These are phyloP conservation scores for Drosophila erecta DNA, from an alignment of 1,140 invertebrate species.

Conservation along the genomic window DNA sequence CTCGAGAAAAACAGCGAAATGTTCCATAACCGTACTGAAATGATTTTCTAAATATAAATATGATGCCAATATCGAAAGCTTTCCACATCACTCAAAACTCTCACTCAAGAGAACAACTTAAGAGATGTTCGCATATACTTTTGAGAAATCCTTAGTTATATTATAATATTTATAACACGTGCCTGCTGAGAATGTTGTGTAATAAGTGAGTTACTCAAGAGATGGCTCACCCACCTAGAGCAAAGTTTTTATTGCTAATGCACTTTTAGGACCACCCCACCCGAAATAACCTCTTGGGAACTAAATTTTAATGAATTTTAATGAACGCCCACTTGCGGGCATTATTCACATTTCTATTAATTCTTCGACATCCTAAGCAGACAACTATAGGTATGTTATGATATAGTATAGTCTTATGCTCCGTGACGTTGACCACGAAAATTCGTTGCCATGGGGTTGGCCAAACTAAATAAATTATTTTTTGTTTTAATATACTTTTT, in stretches of 20 bases:
- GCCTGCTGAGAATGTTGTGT: constrained; percentile 31
- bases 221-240: neutral
- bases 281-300: constrained; percentile 34
- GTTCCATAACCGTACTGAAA: constrained; percentile 75
- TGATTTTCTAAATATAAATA: constrained; percentile 82
- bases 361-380: constrained; percentile 30
- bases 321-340: constrained; percentile 29
- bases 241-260: constrained; percentile 13
- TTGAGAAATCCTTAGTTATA: constrained; percentile 19
- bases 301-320: constrained; percentile 1
- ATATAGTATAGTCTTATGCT: neutral
- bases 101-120: constrained; percentile 45
- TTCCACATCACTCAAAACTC: constrained; percentile 14
- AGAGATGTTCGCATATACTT: constrained; percentile 15
- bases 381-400: neutral
- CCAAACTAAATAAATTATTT: constrained; percentile 36
- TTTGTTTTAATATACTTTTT: constrained; percentile 22
- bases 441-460: constrained; percentile 44
- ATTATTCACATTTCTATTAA: constrained; percentile 39
- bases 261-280: constrained; percentile 1
- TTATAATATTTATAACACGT: constrained; percentile 42
- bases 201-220: constrained; percentile 27
- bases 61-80: constrained; percentile 68
- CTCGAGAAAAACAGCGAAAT: constrained; percentile 57
- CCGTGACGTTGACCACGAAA: constrained; percentile 68